Percentiles rank a stretch among this genome's conserved stretches.
These are phyloP conservation scores for Aphrophora alni DNA, from an alignment of 2,888 invertebrate genomes.

Conservation along the genomic window DNA sequence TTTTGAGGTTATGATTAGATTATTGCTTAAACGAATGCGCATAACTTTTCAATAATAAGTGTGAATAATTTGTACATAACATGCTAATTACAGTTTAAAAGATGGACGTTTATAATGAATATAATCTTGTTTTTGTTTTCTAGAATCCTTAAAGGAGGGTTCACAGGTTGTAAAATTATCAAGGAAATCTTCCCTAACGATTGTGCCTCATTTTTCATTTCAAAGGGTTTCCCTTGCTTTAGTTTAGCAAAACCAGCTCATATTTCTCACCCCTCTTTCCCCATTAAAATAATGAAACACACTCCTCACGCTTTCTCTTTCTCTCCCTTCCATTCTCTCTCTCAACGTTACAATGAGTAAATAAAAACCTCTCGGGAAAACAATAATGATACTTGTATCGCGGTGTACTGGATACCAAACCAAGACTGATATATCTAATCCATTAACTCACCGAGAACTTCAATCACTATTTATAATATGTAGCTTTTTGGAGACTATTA, in stretches of 20 bases:
- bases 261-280: background rate
- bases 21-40: too few relatives aligned
- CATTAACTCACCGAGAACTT: background rate
- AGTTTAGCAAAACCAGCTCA: background rate
- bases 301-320: background rate
- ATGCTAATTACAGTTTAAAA: too few relatives aligned
- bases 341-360: background rate
- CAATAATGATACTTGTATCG: background rate
- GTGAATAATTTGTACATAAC: too few relatives aligned
- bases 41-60: too few relatives aligned
- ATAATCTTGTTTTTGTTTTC: too few relatives aligned
- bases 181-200: constrained; percentile 1
- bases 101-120: too few relatives aligned
- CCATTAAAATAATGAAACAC: constrained; percentile 4
- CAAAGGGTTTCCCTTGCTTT: background rate
- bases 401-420: background rate
- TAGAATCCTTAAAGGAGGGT: background rate
- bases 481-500: too few relatives aligned
- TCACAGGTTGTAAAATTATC: background rate
- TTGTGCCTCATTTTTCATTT: background rate
- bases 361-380: background rate
- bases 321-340: background rate
- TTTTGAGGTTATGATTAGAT: too few relatives aligned
- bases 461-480: too few relatives aligned
- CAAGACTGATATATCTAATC: background rate